These are phyloP conservation scores for Dione vanillae DNA, from an alignment of 2,888 invertebrate species.

Conservation along the genomic window DNA sequence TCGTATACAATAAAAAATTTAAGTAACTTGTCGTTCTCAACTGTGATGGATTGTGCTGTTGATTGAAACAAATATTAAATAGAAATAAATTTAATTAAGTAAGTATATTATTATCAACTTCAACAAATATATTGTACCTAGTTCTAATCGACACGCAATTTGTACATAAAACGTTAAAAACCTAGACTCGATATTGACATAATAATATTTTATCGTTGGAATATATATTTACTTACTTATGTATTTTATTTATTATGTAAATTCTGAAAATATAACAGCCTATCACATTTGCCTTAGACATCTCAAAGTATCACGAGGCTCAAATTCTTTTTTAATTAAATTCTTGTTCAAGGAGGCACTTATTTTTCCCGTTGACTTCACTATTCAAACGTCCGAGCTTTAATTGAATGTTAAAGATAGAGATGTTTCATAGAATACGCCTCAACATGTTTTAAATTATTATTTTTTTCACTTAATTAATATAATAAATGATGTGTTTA, in stretches of 20 bases:
- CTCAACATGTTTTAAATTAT: no score
- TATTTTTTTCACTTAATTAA: constrained; percentile 2
- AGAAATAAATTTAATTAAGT: constrained; percentile 3
- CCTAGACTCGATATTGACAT: neutral
- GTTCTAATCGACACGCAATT: constrained; percentile 11
- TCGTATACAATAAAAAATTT: constrained; percentile 37
- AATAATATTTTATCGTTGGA: no score
- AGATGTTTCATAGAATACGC: constrained; percentile 13
- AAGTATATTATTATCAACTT: constrained; percentile 2
- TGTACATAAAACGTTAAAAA: neutral
- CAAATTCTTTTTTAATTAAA: constrained; percentile 18
- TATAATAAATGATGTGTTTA: constrained; percentile 9
- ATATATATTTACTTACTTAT: no score
- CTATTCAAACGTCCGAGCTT: constrained; percentile 11
- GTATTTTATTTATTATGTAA: no score
- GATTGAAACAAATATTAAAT: constrained; percentile 12
- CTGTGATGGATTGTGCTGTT: constrained; percentile 45
- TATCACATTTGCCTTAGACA: constrained; percentile 1
- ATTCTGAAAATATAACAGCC: neutral
- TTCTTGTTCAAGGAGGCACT: constrained; percentile 23
- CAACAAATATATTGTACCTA: neutral
- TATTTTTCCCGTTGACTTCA: constrained; percentile 21
- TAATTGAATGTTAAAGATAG: constrained; percentile 16
- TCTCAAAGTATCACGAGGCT: constrained; percentile 15
- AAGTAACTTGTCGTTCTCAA: constrained; percentile 30